Evolutionary conservation across 2,888 invertebrate genomes (phyloP).

Genomic region (Hydroisotoma schaefferi): DNA sequence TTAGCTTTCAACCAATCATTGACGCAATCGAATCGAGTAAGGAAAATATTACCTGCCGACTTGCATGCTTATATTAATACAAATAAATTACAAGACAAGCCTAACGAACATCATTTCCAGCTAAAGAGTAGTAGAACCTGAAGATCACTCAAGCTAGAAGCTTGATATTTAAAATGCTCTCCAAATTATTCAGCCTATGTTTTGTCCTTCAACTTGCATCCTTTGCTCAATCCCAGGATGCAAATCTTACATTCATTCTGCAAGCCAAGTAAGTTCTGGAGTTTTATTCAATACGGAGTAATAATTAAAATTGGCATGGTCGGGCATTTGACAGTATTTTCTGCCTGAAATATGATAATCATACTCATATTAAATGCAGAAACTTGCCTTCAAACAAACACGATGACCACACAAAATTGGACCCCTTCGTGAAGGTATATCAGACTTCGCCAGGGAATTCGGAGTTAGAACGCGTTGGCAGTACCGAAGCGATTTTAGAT

Average conservation of each 20-base stretch:
- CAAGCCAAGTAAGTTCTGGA: conserved; percentile 33
- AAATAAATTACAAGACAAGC: too few species aligned
- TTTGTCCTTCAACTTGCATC: conserved; percentile 1
- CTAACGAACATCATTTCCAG: too few species aligned
- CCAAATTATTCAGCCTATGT: neutral
- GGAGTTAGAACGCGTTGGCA: conserved; percentile 37
- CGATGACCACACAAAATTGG: conserved; percentile 36
- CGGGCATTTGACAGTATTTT: conserved; percentile 1
- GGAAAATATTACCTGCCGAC: too few species aligned
- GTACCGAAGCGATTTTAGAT: conserved; percentile 34
- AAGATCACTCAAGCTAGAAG: too few species aligned
- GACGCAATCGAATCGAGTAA: too few species aligned
- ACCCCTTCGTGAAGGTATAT: conserved; percentile 40
- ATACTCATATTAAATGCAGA: conserved; percentile 13
- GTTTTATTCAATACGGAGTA: neutral
- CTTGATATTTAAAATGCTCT: neutral
- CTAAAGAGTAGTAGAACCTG: too few species aligned
- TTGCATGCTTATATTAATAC: too few species aligned
- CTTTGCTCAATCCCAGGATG: conserved; percentile 22
- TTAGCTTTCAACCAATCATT: too few species aligned
- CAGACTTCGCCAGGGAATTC: conserved; percentile 18
- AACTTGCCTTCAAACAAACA: conserved; percentile 25
- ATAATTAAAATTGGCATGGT: neutral
- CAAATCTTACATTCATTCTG: conserved; percentile 42
- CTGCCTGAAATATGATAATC: neutral